Evolutionary conservation across 1,140 invertebrate genomes (phyloP), one percentile per base, ranked within the genome.

Genomic region (Leguminivora glycinivorella): DNA sequence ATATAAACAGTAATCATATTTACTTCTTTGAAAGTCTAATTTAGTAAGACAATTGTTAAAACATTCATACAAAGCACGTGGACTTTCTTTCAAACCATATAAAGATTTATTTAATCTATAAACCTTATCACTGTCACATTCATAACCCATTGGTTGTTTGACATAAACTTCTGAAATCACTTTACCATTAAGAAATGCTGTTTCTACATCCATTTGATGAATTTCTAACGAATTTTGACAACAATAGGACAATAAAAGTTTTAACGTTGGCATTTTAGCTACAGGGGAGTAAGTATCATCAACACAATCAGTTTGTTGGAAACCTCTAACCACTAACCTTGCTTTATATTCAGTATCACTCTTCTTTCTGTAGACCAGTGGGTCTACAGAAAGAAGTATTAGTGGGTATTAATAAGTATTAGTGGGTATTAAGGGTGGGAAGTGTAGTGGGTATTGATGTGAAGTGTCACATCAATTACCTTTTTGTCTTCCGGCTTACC

Each of bases 101-200:
- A 29, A 29, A 5, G 26, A 29, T 29, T 29, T 29, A 29, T 29
- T 3, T 29, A 29, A 29, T 29, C 5, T 29, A 29, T 29, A 29
- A 2, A 29, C 26, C 5, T 29, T 29, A 29, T 29, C 26, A 29
- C 2, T 29, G 5, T 5, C 26, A 29, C 5, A 2, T 29, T 29
- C 26, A 29, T 29, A 29, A 73, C 82, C 86, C 68, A 83, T 24
- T 43, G 91, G 87, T 75, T 88, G 81, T 24, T 88, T 73, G 82
- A 92, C 82, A 78, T 82, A 91, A 7, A 91, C 75, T 76, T 87
- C 82, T 67, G 91, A 87, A 7, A 83, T 76, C 63, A 92, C 69
- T 26, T 82, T n/a, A 25, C 82, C 83, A 78, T 92, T 87, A 66
- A 92, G 70, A 70, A 79, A 77, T n/a, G 70, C 83, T 40, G 71